Evolutionary conservation across 2,797 vertebrate genomes (phyloP), one percentile per base, ranked within the genome.

Genomic region (Myioborus melanocephalus): DNA sequence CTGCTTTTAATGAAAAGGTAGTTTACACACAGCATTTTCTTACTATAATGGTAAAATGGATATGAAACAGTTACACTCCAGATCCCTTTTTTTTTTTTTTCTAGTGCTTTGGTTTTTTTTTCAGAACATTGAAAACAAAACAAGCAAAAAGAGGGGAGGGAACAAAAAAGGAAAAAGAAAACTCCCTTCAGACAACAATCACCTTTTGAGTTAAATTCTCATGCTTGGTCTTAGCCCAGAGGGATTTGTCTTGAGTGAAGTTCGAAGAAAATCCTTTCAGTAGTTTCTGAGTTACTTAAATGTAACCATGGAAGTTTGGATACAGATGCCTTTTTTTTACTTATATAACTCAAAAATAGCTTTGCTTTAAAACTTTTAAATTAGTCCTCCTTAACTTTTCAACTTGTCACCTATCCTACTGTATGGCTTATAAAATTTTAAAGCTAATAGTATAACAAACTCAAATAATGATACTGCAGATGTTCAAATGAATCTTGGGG

Each of bases 341-440:
- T 91, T 90, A 87, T 91, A 93, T 89, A 96, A 97, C 87, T 96
- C 78, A 95, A 94, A 96, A 97, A 97, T 96, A 86, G 81, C 84
- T 94, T 97, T 94, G 90, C 96, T 97, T 96, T 97, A 96, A 95
- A 97, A 97, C 83, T 96, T 94, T 90, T 94, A 95, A 97, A 95
- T 97, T 95, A 97, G 95, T 96, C 92, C 87, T 87, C 90, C 83
- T 96, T 96, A 92, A 94, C 89, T 96, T 97, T 96, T 97, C 89
- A 97, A 93, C 90, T 96, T 96, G 95, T 97, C 96, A 95, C 96
- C 96, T 97, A 94, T 96, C 93, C 94, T 94, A 93, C 94, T 95
- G 84, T 90, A 96, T 84, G 85, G 83, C 94, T 97, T 97, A 94
- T 97, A 95, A 97, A 97, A 97, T 96, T 97, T 97, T 98, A 96